These are phyloP conservation scores for Metalampra italica DNA, from an alignment of 2,888 invertebrate species.

Conservation along the genomic window DNA sequence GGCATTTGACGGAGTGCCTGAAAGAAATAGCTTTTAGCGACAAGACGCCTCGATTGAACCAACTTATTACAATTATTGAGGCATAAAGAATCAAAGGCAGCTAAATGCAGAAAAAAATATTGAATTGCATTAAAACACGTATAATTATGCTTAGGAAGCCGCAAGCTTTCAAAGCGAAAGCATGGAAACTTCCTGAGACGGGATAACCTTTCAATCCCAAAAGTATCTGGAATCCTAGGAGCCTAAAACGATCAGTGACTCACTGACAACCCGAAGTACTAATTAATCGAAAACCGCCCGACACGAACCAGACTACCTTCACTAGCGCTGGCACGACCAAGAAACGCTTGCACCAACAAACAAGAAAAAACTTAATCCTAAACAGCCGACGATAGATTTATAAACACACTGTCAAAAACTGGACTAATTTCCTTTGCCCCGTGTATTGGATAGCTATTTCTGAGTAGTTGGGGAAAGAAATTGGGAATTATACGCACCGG, in stretches of 20 bases:
- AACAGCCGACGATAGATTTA: constrained; percentile 66
- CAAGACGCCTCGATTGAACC: no score
- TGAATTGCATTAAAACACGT: no score
- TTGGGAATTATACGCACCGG: constrained; percentile 12
- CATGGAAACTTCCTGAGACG: no score
- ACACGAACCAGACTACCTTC: not conserved
- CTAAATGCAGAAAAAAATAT: no score
- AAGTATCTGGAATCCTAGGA: not conserved
- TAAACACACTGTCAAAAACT: constrained; percentile 41
- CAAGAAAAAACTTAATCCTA: constrained; percentile 48
- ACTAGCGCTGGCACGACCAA: not conserved
- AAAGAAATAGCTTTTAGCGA: no score
- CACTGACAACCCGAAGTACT: not conserved
- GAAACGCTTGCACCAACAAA: constrained; percentile 31
- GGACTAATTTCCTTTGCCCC: constrained; percentile 4
- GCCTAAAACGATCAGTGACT: not conserved
- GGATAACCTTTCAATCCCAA: no score
- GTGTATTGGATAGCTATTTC: constrained; percentile 12
- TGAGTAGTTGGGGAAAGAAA: constrained; percentile 15
- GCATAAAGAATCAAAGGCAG: no score
- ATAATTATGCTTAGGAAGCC: no score
- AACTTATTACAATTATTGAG: no score
- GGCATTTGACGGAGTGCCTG: no score
- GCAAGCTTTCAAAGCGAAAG: no score
- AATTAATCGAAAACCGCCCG: not conserved